A percentile compares a stretch with the other conserved stretches of the same genome.
Evolutionary conservation across 2,113 vertebrate species (phyloP).

Genomic region (Phylloscopus trochilus): DNA sequence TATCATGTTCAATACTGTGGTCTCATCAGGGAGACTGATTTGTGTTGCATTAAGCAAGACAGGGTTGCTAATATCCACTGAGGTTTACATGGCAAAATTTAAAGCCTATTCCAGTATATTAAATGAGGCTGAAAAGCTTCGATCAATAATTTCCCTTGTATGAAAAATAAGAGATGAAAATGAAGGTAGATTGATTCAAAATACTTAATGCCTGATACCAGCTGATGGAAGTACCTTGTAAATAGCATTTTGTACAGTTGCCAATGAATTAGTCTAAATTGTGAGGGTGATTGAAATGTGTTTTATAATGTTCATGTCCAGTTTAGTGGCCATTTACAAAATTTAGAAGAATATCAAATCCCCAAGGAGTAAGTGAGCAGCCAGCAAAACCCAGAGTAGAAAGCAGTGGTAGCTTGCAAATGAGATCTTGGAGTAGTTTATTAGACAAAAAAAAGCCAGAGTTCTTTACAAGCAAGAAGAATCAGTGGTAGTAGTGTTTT

Average conservation of each 20-base stretch:
- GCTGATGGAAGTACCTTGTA: slow-evolving; percentile 57
- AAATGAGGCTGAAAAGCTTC: slow-evolving; percentile 67
- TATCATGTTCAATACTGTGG: neutral
- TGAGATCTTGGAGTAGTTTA: neutral
- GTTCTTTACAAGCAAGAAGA: neutral
- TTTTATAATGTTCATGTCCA: slow-evolving; percentile 55
- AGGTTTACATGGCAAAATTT: slow-evolving; percentile 58
- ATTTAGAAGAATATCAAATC: slow-evolving; percentile 46
- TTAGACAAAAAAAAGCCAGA: slow-evolving; percentile 19
- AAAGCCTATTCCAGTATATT: slow-evolving; percentile 64
- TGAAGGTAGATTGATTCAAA: slow-evolving; percentile 70
- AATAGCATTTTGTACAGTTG: slow-evolving; percentile 59
- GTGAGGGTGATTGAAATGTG: slow-evolving; percentile 57
- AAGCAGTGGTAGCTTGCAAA: slow-evolving; percentile 7
- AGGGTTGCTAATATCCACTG: slow-evolving; percentile 18
- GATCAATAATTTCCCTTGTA: slow-evolving; percentile 69
- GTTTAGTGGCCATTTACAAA: slow-evolving; percentile 61
- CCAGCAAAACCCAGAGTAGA: neutral
- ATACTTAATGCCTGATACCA: slow-evolving; percentile 55
- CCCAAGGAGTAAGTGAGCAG: slow-evolving; percentile 23
- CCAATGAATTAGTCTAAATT: slow-evolving; percentile 57
- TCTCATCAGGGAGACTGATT: slow-evolving; percentile 9
- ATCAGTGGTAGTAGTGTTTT: neutral
- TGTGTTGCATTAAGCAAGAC: slow-evolving; percentile 24
- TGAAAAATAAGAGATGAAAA: slow-evolving; percentile 70